A percentile compares a stretch with the other conserved stretches of the same genome.
These are phyloP conservation scores for Palythoa grandiflora DNA, from an alignment of 92 coral and sea anemone species.

Conservation along the genomic window DNA sequence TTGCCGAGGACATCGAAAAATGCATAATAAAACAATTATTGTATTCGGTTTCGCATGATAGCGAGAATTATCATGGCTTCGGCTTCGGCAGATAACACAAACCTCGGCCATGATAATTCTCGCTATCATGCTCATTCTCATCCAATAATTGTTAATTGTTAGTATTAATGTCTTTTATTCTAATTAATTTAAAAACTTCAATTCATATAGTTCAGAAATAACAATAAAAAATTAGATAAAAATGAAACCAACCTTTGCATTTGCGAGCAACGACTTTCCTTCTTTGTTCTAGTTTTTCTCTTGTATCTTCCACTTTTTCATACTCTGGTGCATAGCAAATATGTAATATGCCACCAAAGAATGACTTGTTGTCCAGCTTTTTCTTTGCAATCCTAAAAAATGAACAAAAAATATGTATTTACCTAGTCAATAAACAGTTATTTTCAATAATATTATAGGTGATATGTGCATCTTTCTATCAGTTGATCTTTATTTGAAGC, in stretches of 20 bases:
- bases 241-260: constrained; percentile 68
- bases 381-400: constrained; percentile 84
- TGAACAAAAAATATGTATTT: background rate
- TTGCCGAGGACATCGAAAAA: no score
- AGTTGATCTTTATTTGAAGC: no score
- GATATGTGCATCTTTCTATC: no score
- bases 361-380: constrained; percentile 92
- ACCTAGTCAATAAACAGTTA: no score
- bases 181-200: background rate
- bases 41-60: no score
- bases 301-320: constrained; percentile 92
- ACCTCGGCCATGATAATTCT: no score
- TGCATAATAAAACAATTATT: no score
- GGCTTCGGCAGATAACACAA: no score
- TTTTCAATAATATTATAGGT: background rate
- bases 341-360: constrained; percentile 97
- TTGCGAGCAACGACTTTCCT: constrained; percentile 82
- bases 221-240: background rate
- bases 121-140: no score
- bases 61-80: no score
- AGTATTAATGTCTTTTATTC: background rate
- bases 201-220: no score
- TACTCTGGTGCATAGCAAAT: constrained; percentile 97
- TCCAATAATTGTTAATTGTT: no score
- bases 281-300: constrained; percentile 87